Evolutionary conservation across 2,797 vertebrate genomes (phyloP), one percentile per base, ranked within the genome.

Genomic region (Poecilia gillii): DNA sequence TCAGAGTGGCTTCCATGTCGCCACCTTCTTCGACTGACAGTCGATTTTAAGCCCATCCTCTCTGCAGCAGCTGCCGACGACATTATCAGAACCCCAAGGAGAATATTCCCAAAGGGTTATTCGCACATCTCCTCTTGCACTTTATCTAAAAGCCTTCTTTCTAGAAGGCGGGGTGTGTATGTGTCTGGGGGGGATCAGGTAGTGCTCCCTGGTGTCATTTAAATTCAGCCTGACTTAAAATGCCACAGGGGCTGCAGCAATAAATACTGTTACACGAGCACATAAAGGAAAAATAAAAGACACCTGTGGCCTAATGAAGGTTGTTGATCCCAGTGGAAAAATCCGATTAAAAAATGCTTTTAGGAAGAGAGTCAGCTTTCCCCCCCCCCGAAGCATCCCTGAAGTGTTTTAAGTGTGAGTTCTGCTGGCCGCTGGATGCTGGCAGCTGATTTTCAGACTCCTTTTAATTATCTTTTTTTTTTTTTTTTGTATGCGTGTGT

Each of bases 21-120:
- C 78, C 76, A 23, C 78, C 87, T 77, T 51, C 82, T 88, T 79
- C 80, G 85, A 49, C 81, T 73, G 81, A 79, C 79, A 73, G 79
- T 83, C 68, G 31, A 78, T 90, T 89, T 53, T 76, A 76, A 90
- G 78, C 47, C 71, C 59, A 12, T 82, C 80, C 72, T 72, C 68
- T 80, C 57, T 25, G 84, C 82, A 80, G 87, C 83, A 87, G 86
- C 83, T 85, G 80, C 83, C 78, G 74, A 76, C 84, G 87, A 82
- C 85, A 78, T 87, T 83, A 90, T 87, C 88, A 76, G 86, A 86
- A 80, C 85, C 59, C 87, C 49, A 16, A 82, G 68, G 87, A 84
- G 77, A 84, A 84, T 71, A 81, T 85, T 87, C 86, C 88, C 81
- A 71, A 83, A 84, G 87, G 85, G 88, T 87, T 84, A 89, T 82